Conservation (phyloP, 2,113 vertebrate genomes). For the Strix uralensis region DNA sequence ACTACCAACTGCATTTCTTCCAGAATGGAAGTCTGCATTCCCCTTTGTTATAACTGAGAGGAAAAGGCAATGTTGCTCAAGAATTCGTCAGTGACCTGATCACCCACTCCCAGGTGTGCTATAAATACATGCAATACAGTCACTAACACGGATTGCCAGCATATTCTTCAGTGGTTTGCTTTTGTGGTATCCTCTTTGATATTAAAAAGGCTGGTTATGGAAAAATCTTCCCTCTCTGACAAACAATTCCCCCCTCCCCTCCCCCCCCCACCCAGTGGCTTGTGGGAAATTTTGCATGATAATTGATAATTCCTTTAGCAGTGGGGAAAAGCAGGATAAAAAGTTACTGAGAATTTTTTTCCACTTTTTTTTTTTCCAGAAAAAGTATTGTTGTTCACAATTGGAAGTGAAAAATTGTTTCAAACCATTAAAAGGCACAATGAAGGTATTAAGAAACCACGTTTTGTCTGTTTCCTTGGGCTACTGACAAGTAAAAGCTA, state of each 20-base stretch:
- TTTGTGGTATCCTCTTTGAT: not conserved
- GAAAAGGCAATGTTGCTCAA: not conserved
- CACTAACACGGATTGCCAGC: not conserved
- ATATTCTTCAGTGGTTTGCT: not conserved
- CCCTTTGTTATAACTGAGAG: not conserved
- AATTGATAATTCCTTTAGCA: not conserved
- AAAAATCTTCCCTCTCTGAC: not conserved
- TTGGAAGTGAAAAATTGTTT: not conserved
- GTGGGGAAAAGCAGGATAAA: not conserved
- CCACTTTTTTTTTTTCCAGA: not conserved
- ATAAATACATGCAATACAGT: not conserved
- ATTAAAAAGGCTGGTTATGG: not conserved
- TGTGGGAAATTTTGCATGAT: not conserved
- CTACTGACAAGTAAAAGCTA: not conserved
- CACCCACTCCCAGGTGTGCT: not conserved
- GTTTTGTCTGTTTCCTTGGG: not conserved
- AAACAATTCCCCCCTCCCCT: not conserved
- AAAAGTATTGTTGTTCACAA: not conserved
- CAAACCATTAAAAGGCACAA: not conserved
- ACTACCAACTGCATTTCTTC: not conserved
- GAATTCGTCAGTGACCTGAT: not conserved
- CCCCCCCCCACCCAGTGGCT: rapidly evolving
- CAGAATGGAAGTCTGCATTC: not conserved
- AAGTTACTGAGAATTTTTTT: too few relatives aligned
- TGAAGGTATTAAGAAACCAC: not conserved